phyloP scores from a whole-genome alignment of 2,113 vertebrate genomes.

The Oenanthe melanoleuca region DNA sequence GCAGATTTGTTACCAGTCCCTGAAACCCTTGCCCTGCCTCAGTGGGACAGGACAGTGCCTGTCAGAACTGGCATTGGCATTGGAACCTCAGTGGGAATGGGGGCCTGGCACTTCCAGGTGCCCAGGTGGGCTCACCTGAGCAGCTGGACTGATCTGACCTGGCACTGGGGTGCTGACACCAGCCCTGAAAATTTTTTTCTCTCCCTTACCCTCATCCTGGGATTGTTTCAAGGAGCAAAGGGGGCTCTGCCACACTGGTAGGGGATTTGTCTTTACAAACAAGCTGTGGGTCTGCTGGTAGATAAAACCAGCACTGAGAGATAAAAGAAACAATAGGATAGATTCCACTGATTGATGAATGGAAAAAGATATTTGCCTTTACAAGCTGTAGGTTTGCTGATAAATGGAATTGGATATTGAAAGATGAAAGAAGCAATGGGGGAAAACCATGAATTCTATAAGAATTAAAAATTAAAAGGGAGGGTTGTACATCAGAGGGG shows the following conservation, averaged over 20 bases:
- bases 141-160: neutral
- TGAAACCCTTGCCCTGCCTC: neutral
- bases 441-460: no score
- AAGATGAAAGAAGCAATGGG: no score
- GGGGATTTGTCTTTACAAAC: no score
- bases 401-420: no score
- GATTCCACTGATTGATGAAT: no score
- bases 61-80: accelerated
- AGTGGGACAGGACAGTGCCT: neutral
- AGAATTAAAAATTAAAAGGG: no score
- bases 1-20: neutral
- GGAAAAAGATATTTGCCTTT: no score
- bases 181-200: neutral
- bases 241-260: neutral
- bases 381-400: no score
- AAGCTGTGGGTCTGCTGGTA: no score
- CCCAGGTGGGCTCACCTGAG: neutral
- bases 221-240: neutral
- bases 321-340: no score
- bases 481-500: no score
- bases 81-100: accelerated
- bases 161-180: neutral
- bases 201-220: neutral
- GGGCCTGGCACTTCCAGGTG: neutral
- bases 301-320: no score